Evolutionary conservation across 2,888 invertebrate species (phyloP).

Genomic region (Pseudococcus viburni): DNA sequence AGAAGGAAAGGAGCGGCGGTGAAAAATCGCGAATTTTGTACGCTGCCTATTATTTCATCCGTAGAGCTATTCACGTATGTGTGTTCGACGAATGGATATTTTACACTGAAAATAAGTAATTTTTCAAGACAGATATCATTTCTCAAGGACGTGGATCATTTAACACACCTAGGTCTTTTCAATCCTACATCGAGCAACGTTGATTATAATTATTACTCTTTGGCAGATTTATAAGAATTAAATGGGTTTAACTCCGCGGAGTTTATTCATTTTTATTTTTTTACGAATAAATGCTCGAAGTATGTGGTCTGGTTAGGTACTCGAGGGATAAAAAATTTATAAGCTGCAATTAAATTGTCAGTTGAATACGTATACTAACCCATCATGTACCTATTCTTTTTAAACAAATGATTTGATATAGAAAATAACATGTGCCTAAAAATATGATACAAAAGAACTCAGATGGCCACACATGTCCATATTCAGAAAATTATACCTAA

Average conservation of each 20-base stretch:
- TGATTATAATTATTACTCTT: slow-evolving; percentile 50
- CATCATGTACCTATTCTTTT: not conserved
- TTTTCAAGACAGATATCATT: slow-evolving; percentile 49
- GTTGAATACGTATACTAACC: not conserved
- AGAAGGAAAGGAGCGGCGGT: not conserved
- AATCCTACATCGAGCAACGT: slow-evolving; percentile 5
- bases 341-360: not conserved
- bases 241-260: not conserved
- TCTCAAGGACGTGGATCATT: not conserved
- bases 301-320: not conserved
- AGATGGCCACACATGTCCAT: not conserved
- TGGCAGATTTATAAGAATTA: not conserved
- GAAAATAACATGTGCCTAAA: not conserved
- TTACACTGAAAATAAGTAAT: slow-evolving; percentile 19
- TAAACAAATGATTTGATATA: not conserved
- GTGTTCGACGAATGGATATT: slow-evolving; percentile 3
- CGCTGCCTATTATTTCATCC: not conserved
- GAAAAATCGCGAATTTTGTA: not conserved
- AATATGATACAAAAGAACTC: not conserved
- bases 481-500: no score
- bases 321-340: not conserved
- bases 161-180: slow-evolving; percentile 9
- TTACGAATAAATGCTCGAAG: not conserved
- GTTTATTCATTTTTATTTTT: not conserved
- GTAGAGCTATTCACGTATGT: not conserved